Evolutionary conservation across 1,140 invertebrate genomes (phyloP), one percentile per base, ranked within the genome.

Genomic region (Drosophila mauritiana): DNA sequence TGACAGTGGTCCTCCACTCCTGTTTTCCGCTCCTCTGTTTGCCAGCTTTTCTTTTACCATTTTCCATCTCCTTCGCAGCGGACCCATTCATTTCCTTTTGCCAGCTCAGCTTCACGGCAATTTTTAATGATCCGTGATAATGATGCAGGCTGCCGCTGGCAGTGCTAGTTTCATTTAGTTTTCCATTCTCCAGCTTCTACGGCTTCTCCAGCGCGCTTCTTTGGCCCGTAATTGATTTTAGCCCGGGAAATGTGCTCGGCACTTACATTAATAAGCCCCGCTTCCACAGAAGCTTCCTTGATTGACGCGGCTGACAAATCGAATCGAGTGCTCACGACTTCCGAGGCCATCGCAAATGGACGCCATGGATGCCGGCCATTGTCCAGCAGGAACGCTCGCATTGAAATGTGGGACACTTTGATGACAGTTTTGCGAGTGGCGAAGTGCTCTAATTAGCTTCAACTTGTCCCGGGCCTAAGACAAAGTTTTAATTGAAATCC

Each of bases 81-180:
- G 7, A 31, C 27, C 27, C 27, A 31, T 31, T 31, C 78, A 84
- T 81, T 89, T 89, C 78, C 73, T 63, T 63, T 40, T 61, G 34
- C 39, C 69, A 57, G 37, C 13, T 46, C 64, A 77, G 46, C 46
- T 52, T 79, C 64, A 68, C 67, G 73, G 80, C 64, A 86, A 75
- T 72, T 86, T 85, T 90, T 90, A 90, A 90, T 90, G 85, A 90
- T 90, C 85, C 78, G 72, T 90, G 78, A 90, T 90, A 90, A 90
- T 90, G 85, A 90, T 68, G 79, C 70, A 69, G 46, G 43, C 63
- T 81, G 80, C 78, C 80, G 57, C 61, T 78, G 78, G 73, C 80
- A 70, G 31, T 46, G 39, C 67, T 78, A 70, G 73, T 78, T 63
- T 62, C 74, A 69, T 72, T 73, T 82, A 68, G 63, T 75, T 74